These are phyloP conservation scores for Porites rus DNA, from an alignment of 92 coral and sea anemone genomes.

Conservation along the genomic window DNA sequence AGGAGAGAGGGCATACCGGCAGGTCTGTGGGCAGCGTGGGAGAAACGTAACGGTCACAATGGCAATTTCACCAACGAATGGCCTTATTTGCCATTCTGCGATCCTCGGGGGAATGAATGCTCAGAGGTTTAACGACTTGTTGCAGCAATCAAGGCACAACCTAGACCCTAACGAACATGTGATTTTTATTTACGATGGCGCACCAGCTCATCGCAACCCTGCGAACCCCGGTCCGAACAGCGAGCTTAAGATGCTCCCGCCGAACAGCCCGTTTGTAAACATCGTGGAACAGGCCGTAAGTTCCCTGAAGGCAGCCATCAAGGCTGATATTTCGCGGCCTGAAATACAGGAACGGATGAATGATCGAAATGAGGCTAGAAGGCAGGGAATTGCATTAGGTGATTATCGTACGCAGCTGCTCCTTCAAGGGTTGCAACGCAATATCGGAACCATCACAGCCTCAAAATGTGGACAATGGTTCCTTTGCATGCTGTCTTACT, in stretches of 20 bases:
- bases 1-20: conserved; percentile 64
- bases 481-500: not conserved
- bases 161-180: conserved; percentile 57
- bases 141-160: conserved; percentile 44
- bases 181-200: conserved; percentile 41
- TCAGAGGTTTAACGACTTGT: conserved; percentile 44
- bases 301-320: conserved; percentile 42
- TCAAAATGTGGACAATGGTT: not conserved
- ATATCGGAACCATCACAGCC: not conserved
- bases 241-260: conserved; percentile 6
- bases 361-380: conserved; percentile 13
- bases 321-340: too few relatives aligned
- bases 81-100: conserved; percentile 55
- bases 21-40: conserved; percentile 72
- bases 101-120: conserved; percentile 55
- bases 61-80: conserved; percentile 36
- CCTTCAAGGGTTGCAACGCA: not conserved
- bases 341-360: too few relatives aligned
- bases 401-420: not conserved
- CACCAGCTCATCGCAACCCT: conserved; percentile 45
- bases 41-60: conserved; percentile 59
- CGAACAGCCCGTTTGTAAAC: too few relatives aligned
- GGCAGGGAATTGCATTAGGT: not conserved
- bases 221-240: conserved; percentile 20
- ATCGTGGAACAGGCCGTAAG: conserved; percentile 52